Evolutionary conservation across 2,888 invertebrate genomes (phyloP), one percentile per base, ranked within the genome.

Genomic region (Seira ritae): DNA sequence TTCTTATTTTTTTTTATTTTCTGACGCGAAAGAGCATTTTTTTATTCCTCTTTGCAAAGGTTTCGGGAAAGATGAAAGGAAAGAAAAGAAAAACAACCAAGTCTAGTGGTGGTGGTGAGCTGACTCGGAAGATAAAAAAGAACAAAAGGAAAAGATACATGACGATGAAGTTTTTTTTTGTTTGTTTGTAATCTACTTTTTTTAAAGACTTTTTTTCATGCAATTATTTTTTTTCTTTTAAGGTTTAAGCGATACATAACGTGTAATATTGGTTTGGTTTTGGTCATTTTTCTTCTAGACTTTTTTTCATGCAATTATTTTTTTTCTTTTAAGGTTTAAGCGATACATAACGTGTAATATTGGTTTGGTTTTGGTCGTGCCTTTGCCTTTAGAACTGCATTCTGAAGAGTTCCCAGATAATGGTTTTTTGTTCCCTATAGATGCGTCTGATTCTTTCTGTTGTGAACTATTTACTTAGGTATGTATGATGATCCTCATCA

Each of bases 401-500:
- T n/a, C n/a, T n/a, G n/a, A n/a, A n/a, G n/a, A n/a, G 31, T 8
- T 31, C 31, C 31, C 8, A 31, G 31, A 31, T 31, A 31, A 31
- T 31, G 31, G 31, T 31, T 31, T 31, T 31, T 31, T 31, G n/a
- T n/a, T n/a, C n/a, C n/a, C n/a, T n/a, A n/a, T n/a, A n/a, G n/a
- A n/a, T n/a, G n/a, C n/a, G n/a, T n/a, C n/a, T n/a, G n/a, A n/a
- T n/a, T 31, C 31, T 31, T 31, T 4, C 8, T 2, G 3, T 37
- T 19, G 12, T 62, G 65, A 66, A 20, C 37, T 71, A 80, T 71
- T 80, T 80, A 65, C 80, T 75, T 24, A 55, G 72, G 75, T 74
- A 80, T 80, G n/a, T n/a, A n/a, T n/a, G n/a, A n/a, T 31, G 65
- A 80, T 80, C 80, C 80, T 80, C 80, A 80, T 80, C 80, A 80